Evolutionary conservation across 1,140 invertebrate genomes (phyloP).

Genomic region (Leptinotarsa texana): DNA sequence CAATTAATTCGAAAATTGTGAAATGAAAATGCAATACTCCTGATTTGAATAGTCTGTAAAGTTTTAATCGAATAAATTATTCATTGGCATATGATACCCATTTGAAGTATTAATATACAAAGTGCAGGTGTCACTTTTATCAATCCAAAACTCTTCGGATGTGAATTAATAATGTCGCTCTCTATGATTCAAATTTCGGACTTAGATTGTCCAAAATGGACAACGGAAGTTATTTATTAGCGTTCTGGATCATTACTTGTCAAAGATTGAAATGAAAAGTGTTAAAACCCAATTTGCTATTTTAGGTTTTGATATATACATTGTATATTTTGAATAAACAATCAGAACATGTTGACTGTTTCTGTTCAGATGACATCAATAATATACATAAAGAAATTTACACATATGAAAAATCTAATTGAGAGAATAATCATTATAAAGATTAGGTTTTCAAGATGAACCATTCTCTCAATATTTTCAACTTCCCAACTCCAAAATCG

Average conservation of each 20-base stretch:
- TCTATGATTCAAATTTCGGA: too few relatives aligned
- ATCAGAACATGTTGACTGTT: too few relatives aligned
- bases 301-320: too few relatives aligned
- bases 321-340: too few relatives aligned
- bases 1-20: background rate
- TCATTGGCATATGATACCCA: background rate
- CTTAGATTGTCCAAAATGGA: background rate
- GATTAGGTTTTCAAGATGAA: too few relatives aligned
- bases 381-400: too few relatives aligned
- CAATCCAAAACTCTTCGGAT: background rate
- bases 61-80: slow-evolving; percentile 2
- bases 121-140: background rate
- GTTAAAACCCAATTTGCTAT: background rate
- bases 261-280: background rate
- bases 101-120: background rate
- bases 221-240: background rate
- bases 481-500: too few relatives aligned
- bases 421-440: too few relatives aligned
- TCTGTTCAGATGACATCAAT: too few relatives aligned
- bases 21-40: background rate
- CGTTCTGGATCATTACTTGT: background rate
- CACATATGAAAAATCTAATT: too few relatives aligned
- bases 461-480: too few relatives aligned
- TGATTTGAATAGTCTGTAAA: slow-evolving; percentile 6
- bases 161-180: background rate